Percentiles rank a stretch among this genome's conserved stretches.
These are phyloP conservation scores for Spodoptera litura DNA, from an alignment of 1,140 invertebrate genomes.

Conservation along the genomic window DNA sequence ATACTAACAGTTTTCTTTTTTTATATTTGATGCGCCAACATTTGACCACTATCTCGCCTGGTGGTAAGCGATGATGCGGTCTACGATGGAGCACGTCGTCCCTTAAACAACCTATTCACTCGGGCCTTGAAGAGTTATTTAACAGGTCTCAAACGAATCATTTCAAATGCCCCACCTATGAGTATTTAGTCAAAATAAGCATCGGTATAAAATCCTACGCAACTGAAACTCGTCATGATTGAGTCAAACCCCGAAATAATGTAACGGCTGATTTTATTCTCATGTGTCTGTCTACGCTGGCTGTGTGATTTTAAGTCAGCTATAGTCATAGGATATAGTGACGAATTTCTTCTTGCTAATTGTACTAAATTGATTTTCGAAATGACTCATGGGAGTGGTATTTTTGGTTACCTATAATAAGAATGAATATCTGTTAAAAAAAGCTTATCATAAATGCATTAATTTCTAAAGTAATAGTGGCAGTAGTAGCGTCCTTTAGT, in stretches of 20 bases:
- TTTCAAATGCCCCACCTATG: constrained; percentile 8
- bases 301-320: constrained; percentile 11
- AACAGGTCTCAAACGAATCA: background rate
- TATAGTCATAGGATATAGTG: background rate
- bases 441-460: too few species aligned
- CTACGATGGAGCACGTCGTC: too few species aligned
- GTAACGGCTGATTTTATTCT: constrained; percentile 14
- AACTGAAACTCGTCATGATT: constrained; percentile 51
- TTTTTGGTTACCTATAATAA: too few species aligned
- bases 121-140: background rate
- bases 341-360: background rate
- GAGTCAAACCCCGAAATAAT: constrained; percentile 65
- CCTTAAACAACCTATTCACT: too few species aligned
- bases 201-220: constrained; percentile 60
- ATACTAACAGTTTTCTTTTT: too few species aligned
- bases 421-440: too few species aligned
- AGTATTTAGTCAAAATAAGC: constrained; percentile 36
- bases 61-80: too few species aligned
- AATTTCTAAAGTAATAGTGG: too few species aligned
- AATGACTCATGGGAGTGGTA: background rate
- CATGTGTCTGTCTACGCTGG: background rate
- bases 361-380: background rate
- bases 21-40: too few species aligned
- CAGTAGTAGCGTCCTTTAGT: too few species aligned
- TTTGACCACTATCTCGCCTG: too few species aligned